Base-by-base conservation (phyloP, 2,888 invertebrate species). In the Argyresthia albistria region DNA sequence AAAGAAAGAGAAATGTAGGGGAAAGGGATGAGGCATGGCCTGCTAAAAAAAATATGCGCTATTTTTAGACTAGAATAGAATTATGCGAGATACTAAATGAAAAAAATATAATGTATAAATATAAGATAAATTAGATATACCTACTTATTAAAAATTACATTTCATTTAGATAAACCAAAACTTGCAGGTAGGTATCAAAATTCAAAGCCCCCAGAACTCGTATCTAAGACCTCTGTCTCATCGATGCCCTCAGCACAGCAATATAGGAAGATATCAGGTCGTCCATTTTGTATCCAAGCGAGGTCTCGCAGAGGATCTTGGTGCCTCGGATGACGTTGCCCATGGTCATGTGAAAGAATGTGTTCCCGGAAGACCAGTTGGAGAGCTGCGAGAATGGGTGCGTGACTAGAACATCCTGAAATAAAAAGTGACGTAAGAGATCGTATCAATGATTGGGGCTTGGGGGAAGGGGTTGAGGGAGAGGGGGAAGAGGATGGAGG, bases 331-430 rank as follows among this genome's bases (percentile, higher is more conserved):
- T 93, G 73, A 98, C 91, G 72, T 96, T 97, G n/a, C 97, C 97
- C 67, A 98, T 95, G 0, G 97, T 96, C 89, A 97, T 93, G 68
- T 96, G 95, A 89, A 98, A 98, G 73, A 95, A 98, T 0, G 96
- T 97, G 73, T 97, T 97, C 10, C 97, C 97, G 8, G 96, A 96
- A 46, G 96, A 97, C 97, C 98, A 98, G 73, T 97, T 97, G 51
- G 95, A 95, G 57, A 98, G 89, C 66, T 96, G 94, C 1, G 93
- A 93, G 79, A 96, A 98, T 25, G 93, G 93, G 78, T 97, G 94
- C 11, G 93, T 93, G 4, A 92, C 92, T 58, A 97, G 81, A 53
- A 96, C 90, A 62, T 95, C 94, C 94, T 95, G 71, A 47, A 75
- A 56, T 10, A 53, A n/a, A 49, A n/a, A 49, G n/a, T 11, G n/a